Conservation (phyloP, 30 jellyfish, hydroid and myxozoan genomes). For the Morbakka virulenta region DNA sequence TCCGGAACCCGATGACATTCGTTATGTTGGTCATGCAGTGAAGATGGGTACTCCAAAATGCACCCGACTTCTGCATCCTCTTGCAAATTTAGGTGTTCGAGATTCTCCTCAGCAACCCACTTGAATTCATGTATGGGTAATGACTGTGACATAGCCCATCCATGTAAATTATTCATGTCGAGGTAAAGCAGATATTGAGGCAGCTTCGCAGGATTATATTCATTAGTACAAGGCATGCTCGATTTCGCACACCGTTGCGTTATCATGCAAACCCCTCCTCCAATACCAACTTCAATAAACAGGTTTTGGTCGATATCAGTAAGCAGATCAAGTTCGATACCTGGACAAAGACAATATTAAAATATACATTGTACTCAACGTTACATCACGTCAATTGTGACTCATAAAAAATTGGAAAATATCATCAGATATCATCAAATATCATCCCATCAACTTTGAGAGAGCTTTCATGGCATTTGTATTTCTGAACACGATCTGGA, state of each 20-base stretch:
- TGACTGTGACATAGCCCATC: slow-evolving; percentile 76
- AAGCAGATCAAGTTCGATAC: slow-evolving; percentile 6
- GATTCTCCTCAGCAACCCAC: slow-evolving; percentile 35
- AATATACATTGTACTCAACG: no score
- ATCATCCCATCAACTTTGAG: no score
- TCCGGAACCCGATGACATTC: slow-evolving; percentile 71
- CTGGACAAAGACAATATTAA: no score
- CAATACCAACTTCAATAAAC: slow-evolving; percentile 35
- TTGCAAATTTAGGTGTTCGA: not conserved
- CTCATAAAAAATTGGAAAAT: no score
- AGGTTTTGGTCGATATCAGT: slow-evolving; percentile 11
- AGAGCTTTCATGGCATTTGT: no score
- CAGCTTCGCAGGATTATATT: not conserved
- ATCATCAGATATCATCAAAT: no score
- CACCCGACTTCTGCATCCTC: slow-evolving; percentile 6
- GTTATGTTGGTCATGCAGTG: slow-evolving; percentile 53
- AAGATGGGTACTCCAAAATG: slow-evolving; percentile 52
- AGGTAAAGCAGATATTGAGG: slow-evolving; percentile 34
- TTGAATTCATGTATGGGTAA: slow-evolving; percentile 55
- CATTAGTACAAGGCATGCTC: not conserved
- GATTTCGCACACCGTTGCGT: slow-evolving; percentile 46
- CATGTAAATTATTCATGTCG: slow-evolving; percentile 71
- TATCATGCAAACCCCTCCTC: slow-evolving; percentile 32
- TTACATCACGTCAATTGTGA: no score
- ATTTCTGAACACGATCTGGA: no score